These are phyloP conservation scores for Prolemur simus DNA, from an alignment of 2,113 vertebrate species.

Conservation along the genomic window DNA sequence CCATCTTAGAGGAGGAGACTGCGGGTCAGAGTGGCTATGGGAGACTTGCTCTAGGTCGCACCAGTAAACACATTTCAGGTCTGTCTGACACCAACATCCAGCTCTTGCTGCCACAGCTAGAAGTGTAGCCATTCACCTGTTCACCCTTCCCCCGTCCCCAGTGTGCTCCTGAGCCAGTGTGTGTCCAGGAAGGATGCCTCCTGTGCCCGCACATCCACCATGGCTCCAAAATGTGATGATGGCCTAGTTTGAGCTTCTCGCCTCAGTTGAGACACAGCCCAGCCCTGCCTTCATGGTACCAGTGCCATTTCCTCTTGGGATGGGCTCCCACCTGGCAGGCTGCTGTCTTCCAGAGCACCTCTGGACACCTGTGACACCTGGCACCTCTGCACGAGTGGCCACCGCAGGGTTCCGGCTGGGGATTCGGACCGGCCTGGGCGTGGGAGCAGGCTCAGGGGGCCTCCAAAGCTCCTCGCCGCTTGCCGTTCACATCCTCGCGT, in stretches of 20 bases:
- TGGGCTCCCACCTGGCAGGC: accelerated
- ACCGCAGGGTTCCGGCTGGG: accelerated
- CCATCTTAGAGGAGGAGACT: background rate
- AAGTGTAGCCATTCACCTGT: background rate
- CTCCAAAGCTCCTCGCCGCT: accelerated
- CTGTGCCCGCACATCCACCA: accelerated
- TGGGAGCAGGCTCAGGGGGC: accelerated
- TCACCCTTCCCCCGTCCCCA: accelerated
- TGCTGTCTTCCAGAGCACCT: background rate
- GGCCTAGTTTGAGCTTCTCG: accelerated
- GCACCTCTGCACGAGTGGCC: accelerated
- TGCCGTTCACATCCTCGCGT: accelerated
- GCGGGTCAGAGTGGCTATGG: background rate
- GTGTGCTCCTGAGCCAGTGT: accelerated
- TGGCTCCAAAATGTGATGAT: accelerated
- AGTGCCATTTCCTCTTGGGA: accelerated
- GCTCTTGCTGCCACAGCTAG: background rate
- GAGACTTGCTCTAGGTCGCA: background rate
- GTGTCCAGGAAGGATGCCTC: background rate
- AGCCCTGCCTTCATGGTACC: accelerated
- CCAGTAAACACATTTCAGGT: background rate
- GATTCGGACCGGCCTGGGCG: background rate
- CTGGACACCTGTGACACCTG: background rate
- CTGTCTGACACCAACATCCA: background rate
- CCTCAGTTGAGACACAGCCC: background rate